Evolutionary conservation across 2,113 vertebrate species (phyloP).

Genomic region (Thermophis baileyi): DNA sequence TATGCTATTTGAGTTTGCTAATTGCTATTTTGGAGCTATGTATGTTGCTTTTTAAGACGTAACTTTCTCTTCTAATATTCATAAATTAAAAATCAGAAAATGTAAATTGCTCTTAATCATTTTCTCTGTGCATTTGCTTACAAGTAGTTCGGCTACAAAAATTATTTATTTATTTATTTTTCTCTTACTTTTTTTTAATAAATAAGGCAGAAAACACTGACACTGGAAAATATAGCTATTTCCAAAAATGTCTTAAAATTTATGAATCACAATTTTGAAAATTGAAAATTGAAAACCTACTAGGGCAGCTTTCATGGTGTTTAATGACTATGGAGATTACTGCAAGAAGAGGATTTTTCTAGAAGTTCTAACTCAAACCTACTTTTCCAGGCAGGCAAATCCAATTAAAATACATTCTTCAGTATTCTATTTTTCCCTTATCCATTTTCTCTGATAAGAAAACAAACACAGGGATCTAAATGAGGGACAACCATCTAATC

Average conservation of each 20-base stretch:
- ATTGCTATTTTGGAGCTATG: background rate
- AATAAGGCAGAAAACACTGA: background rate
- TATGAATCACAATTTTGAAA: background rate
- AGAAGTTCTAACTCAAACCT: background rate
- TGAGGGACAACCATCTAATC: background rate
- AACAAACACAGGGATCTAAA: background rate
- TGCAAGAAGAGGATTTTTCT: background rate
- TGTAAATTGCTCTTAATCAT: background rate
- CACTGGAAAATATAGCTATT: background rate
- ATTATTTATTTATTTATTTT: background rate
- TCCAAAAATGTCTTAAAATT: background rate
- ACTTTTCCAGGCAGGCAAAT: background rate
- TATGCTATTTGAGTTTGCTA: constrained; percentile 21
- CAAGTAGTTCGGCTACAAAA: too few relatives aligned
- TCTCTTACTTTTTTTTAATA: too few relatives aligned
- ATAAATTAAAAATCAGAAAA: background rate
- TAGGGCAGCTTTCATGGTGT: background rate
- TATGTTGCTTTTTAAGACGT: background rate
- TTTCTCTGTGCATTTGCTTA: background rate
- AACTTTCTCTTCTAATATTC: background rate
- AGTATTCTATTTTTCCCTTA: background rate
- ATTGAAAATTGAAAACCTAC: background rate
- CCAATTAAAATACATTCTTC: background rate
- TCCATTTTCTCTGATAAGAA: background rate
- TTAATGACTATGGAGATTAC: background rate